A percentile compares a stretch with the other conserved stretches of the same genome.
Evolutionary conservation across 2,888 invertebrate genomes (phyloP).

Genomic region (Elysia crispata): DNA sequence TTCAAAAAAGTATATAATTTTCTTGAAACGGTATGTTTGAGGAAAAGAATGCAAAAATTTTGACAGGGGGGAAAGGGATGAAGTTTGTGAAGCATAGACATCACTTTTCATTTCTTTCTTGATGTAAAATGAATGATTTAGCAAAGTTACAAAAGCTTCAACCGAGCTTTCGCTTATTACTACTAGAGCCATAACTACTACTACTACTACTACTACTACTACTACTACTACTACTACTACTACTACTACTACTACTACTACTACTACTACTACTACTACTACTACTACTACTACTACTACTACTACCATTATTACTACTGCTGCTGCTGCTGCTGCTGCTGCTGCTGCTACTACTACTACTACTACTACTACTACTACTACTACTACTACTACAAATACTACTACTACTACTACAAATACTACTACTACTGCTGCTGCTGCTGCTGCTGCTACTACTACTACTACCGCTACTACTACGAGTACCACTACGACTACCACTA

Average conservation of each 20-base stretch:
- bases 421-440: conserved; percentile 18
- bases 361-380: conserved; percentile 38
- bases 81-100: too few species aligned
- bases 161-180: background rate
- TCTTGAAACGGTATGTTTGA: too few species aligned
- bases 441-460: conserved; percentile 32
- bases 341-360: conserved; percentile 31
- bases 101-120: background rate
- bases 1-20: too few species aligned
- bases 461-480: too few species aligned
- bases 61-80: too few species aligned
- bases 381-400: too few species aligned
- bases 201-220: conserved; percentile 33
- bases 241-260: conserved; percentile 40
- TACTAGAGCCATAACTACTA: background rate
- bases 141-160: background rate
- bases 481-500: background rate
- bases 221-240: conserved; percentile 36
- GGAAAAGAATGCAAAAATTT: too few species aligned
- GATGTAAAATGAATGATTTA: background rate
- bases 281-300: conserved; percentile 36
- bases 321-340: conserved; percentile 30
- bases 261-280: conserved; percentile 34
- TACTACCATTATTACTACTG: conserved; percentile 31
- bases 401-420: too few species aligned